Evolutionary conservation across 2,113 vertebrate genomes (phyloP).

Genomic region (Platanista minor): DNA sequence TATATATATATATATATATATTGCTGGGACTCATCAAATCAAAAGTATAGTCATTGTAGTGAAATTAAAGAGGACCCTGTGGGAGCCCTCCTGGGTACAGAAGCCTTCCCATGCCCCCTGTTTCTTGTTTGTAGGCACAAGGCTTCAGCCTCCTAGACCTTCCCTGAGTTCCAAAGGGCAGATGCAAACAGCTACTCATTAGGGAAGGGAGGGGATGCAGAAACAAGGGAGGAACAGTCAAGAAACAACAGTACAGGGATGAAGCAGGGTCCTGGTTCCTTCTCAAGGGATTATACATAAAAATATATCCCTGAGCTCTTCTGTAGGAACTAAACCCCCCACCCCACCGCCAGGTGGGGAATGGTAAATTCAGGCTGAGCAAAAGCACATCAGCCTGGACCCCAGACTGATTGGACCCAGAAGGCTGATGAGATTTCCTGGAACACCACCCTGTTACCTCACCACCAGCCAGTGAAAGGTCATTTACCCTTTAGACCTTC

Average conservation of each 20-base stretch:
- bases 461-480: background rate
- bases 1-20: too few species aligned
- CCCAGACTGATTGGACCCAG: fast-evolving
- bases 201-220: background rate
- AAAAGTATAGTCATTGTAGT: too few species aligned
- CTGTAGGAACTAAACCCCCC: background rate
- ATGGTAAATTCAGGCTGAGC: background rate
- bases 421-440: background rate
- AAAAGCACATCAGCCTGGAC: background rate
- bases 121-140: too few species aligned
- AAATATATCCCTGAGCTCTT: too few species aligned
- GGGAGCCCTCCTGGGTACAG: too few species aligned
- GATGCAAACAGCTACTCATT: background rate
- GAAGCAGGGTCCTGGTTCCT: background rate
- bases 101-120: too few species aligned
- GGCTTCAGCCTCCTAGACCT: too few species aligned
- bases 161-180: background rate
- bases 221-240: too few species aligned
- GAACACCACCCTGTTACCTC: background rate
- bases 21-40: too few species aligned
- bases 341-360: too few species aligned
- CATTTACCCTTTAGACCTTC: fast-evolving
- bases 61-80: too few species aligned
- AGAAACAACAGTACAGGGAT: fast-evolving
- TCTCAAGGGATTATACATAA: fast-evolving